Evolutionary conservation across 2,113 vertebrate genomes (phyloP).

Genomic region (Chrysochloris asiatica): DNA sequence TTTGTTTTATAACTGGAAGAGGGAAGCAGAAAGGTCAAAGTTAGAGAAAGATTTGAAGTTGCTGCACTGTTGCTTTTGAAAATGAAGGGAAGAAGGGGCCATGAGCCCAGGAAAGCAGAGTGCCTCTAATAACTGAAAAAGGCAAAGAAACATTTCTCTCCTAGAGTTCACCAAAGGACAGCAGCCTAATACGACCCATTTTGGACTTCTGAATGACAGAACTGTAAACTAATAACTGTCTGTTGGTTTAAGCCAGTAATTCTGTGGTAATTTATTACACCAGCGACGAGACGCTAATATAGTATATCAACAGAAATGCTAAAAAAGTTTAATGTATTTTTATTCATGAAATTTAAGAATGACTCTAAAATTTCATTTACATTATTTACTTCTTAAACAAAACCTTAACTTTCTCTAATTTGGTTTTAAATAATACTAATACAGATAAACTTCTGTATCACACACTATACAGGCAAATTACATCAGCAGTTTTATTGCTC

Average conservation of each 20-base stretch:
- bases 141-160: background rate
- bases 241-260: background rate
- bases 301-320: background rate
- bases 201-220: background rate
- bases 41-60: background rate
- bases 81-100: background rate
- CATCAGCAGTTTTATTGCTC: background rate
- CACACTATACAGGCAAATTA: background rate
- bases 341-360: background rate
- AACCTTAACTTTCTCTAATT: background rate
- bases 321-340: background rate
- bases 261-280: background rate
- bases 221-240: background rate
- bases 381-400: background rate
- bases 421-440: background rate
- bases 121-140: background rate
- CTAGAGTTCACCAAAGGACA: background rate
- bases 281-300: background rate
- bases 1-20: background rate
- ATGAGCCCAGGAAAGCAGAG: background rate
- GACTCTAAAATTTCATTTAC: background rate
- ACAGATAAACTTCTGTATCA: background rate
- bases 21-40: background rate
- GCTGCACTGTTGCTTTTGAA: no score
- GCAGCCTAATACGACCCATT: background rate